Evolutionary conservation across 2,113 vertebrate genomes (phyloP).

Genomic region (Noctilio leporinus): DNA sequence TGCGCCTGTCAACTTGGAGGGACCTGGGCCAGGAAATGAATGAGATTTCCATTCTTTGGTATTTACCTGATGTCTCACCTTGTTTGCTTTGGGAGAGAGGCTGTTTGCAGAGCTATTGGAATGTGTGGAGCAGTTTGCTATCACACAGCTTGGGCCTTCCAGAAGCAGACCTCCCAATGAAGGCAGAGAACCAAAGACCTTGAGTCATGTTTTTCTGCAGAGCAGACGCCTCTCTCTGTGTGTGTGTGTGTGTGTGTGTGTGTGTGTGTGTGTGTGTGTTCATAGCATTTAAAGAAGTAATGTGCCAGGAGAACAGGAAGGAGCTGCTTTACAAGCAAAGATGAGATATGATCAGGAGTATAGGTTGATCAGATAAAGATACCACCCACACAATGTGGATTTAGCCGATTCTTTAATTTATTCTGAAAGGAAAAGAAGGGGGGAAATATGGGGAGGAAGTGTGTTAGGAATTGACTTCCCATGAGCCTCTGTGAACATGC

Average conservation of each 20-base stretch:
- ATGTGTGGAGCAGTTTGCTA: neutral
- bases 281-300: neutral
- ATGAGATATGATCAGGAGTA: constrained; percentile 31
- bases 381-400: constrained; percentile 5
- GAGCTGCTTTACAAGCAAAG: constrained; percentile 11
- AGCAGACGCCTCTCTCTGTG: neutral
- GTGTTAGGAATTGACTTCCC: neutral
- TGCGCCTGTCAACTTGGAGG: neutral
- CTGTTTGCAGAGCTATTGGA: neutral
- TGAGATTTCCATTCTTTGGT: neutral
- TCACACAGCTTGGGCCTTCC: neutral
- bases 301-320: neutral
- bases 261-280: neutral
- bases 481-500: neutral
- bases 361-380: constrained; percentile 55
- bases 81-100: neutral
- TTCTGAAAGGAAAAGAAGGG: neutral
- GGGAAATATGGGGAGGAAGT: neutral
- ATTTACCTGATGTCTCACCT: neutral
- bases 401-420: neutral
- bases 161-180: neutral
- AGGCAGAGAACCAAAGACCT: neutral
- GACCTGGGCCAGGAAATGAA: neutral
- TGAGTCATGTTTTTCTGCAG: neutral
- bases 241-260: neutral